Evolutionary conservation across 1,140 invertebrate species (phyloP), one percentile per base, ranked within the genome.

Genomic region (Papilio xuthus): DNA sequence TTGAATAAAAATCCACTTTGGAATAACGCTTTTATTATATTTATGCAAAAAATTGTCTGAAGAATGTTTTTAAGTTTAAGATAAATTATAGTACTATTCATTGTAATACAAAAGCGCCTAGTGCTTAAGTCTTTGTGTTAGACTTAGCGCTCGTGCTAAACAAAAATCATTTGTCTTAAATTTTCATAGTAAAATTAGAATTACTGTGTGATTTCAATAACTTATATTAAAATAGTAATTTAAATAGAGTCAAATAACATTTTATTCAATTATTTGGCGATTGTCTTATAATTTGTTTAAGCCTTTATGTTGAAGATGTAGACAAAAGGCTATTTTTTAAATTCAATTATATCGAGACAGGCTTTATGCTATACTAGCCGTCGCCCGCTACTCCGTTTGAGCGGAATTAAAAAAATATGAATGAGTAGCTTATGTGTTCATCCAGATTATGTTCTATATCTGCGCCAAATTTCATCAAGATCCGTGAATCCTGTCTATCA

Each of bases 1-100:
- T 20, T 67, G 60, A 15, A 67, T 28, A 28, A 67, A 60, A 67
- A 67, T 67, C 60, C 60, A 67, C 60, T 67, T 67, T 67, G 60
- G 60, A 67, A 13, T 67, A 67, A 67, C 13, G 26, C 60, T 67
- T 67, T 67, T 28, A 67, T 4, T 28, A 67, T 67, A 67, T 67
- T 67, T 28, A 67, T 67, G 26, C 60, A 28, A 26, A 67, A 67
- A 67, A 32, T 1, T 67, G 26, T 67, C 60, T 67, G 60, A 28
- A 67, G 26, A 67, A 26, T 26, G 4, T 60, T 26, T 67, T 67
- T 67, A 4, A 67, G 60, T 28, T 67, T 60, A 28, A 28, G 26
- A 67, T 67, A 67, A 67, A 67, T 67, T 32, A 26, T 67, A 28
- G 60, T 10, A 3, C 23, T 60, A 4, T 23, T 60, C 56, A 13